Evolutionary conservation across 2,888 invertebrate species (phyloP), one percentile per base, ranked within the genome.

Genomic region (Xanthia togata): DNA sequence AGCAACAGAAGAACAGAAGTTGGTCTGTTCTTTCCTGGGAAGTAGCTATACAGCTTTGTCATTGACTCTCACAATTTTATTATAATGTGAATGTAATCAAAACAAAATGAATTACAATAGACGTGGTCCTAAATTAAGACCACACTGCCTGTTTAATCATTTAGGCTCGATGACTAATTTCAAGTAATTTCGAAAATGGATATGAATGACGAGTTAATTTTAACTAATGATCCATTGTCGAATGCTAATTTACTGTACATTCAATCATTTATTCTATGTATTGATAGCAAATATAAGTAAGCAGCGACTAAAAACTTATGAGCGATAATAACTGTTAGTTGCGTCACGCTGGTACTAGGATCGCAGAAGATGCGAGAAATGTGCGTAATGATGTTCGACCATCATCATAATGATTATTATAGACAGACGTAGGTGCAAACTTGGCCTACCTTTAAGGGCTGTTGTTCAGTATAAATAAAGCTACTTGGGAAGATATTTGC

Each of bases 301-400:
- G 5, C 55, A 35, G 55, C 20, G 41, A 64, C n/a, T 57, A 31
- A 44, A 62, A 69, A 63, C 35, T 55, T 81, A 82, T 35, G n/a
- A 50, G 41, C 62, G 35, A 70, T 85, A 85, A 86, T 86, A 72
- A 59, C 71, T 67, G 26, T n/a, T 6, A 26, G 59, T 81, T 89
- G 83, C 75, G 83, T 88, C 79, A 89, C 70, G 59, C 20, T 50
- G 12, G 64, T 76, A 87, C 76, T 38, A 85, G 87, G 85, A 78
- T 47, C 76, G 76, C 79, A 87, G 73, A 72, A 72, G 60, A 72
- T 76, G 71, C 31, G 47, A 81, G 74, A 64, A 67, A 80, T 80
- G 70, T 84, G 38, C 20, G 23, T 64, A 79, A 75, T 70, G 35
- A 68, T 44, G 59, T 59, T 60, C 38, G 23, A 50, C 6, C n/a